These are phyloP conservation scores for Rissa tridactyla DNA, from an alignment of 2,113 vertebrate genomes.

Conservation along the genomic window DNA sequence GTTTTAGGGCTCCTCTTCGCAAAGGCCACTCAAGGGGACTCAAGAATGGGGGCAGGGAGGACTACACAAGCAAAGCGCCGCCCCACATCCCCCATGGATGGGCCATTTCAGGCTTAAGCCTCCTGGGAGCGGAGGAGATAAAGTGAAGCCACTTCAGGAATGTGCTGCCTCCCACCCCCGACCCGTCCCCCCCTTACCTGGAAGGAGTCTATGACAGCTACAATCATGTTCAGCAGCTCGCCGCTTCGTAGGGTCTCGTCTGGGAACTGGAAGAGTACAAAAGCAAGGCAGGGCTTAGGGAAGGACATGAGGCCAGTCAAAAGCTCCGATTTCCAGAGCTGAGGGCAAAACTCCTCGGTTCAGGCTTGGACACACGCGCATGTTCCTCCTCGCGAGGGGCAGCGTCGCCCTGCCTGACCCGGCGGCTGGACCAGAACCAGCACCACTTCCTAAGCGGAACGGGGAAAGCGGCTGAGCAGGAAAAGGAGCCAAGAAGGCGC, in stretches of 20 bases:
- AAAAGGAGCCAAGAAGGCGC: background rate
- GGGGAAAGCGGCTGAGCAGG: background rate
- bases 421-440: background rate
- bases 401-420: background rate
- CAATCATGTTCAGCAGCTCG: constrained; percentile 97
- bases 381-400: background rate
- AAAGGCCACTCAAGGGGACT: background rate
- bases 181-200: constrained; percentile 55
- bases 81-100: fast-evolving
- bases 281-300: background rate
- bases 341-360: background rate
- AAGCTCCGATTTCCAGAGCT: fast-evolving
- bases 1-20: background rate
- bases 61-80: fast-evolving
- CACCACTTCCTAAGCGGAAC: background rate
- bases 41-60: fast-evolving
- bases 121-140: background rate
- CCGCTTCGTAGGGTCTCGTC: constrained; percentile 93
- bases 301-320: fast-evolving
- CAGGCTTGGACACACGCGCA: background rate
- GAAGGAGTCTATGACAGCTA: constrained; percentile 93
- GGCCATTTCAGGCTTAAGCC: background rate
- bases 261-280: constrained; percentile 81
- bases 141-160: fast-evolving
- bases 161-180: background rate